Conservation (phyloP, 2,797 vertebrate species). For the Sebastes minor region DNA sequence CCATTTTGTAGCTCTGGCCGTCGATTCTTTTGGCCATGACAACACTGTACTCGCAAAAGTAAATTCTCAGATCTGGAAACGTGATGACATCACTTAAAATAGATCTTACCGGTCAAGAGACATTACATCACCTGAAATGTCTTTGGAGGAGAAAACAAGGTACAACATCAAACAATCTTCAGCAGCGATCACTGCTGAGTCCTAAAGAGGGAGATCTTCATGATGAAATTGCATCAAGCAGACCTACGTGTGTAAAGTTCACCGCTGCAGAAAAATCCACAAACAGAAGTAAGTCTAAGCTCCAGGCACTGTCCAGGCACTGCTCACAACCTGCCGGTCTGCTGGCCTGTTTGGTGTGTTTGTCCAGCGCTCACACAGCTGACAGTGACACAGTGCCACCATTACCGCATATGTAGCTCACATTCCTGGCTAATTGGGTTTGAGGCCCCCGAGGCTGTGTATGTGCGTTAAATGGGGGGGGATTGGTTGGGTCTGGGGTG, state of each 20-base stretch:
- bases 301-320: background rate
- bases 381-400: constrained; percentile 68
- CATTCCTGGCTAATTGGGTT: constrained; percentile 68
- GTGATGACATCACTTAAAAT: fast-evolving
- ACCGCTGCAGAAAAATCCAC: background rate
- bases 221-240: background rate
- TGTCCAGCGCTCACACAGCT: constrained; percentile 35
- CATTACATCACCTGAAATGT: background rate
- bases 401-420: constrained; percentile 63
- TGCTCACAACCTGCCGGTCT: constrained; percentile 1
- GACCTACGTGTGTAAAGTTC: background rate
- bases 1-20: background rate
- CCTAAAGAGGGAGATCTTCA: background rate
- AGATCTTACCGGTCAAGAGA: background rate
- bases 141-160: background rate
- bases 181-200: background rate
- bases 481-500: background rate
- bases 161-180: background rate
- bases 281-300: background rate
- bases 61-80: background rate
- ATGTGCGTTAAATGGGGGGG: constrained; percentile 25
- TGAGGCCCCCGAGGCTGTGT: constrained; percentile 40
- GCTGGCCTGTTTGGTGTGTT: constrained; percentile 37
- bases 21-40: background rate
- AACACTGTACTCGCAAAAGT: background rate